Percentiles rank a stretch among this genome's conserved stretches.
Conservation (phyloP, 1,140 invertebrate species). For the Pemphigus obesinymphae region DNA sequence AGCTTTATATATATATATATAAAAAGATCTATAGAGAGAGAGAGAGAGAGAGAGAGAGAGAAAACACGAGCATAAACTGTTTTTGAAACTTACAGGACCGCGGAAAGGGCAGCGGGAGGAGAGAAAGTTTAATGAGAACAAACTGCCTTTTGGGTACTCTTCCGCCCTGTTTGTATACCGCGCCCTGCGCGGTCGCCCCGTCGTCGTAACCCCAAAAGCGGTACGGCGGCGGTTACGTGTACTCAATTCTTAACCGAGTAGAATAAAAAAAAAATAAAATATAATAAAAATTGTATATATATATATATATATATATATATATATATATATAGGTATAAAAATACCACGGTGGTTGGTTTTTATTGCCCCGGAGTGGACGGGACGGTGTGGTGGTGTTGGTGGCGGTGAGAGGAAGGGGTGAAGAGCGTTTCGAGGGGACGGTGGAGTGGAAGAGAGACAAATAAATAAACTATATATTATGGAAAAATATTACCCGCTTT, state of each 20-base stretch:
- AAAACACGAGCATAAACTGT: slow-evolving; percentile 31
- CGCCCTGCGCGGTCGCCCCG: not conserved
- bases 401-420: too few relatives aligned
- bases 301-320: too few relatives aligned
- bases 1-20: not conserved
- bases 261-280: not conserved
- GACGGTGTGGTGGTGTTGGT: too few relatives aligned
- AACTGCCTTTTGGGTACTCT: slow-evolving; percentile 33
- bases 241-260: slow-evolving; percentile 28
- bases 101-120: not conserved
- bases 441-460: not conserved
- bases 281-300: too few relatives aligned
- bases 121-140: slow-evolving; percentile 39
- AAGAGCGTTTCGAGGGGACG: not conserved
- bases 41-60: not conserved
- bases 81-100: slow-evolving; percentile 20
- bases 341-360: slow-evolving; percentile 36
- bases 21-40: not conserved
- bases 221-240: slow-evolving; percentile 34
- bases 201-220: slow-evolving; percentile 24
- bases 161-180: too few relatives aligned
- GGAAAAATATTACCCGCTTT: slow-evolving; percentile 34
- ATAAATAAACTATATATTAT: slow-evolving; percentile 25
- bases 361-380: slow-evolving; percentile 21
- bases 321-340: not conserved